Percentiles rank a stretch among this genome's conserved stretches.
These are phyloP conservation scores for Ailurus styani DNA, from an alignment of 2,113 vertebrate species.

Conservation along the genomic window DNA sequence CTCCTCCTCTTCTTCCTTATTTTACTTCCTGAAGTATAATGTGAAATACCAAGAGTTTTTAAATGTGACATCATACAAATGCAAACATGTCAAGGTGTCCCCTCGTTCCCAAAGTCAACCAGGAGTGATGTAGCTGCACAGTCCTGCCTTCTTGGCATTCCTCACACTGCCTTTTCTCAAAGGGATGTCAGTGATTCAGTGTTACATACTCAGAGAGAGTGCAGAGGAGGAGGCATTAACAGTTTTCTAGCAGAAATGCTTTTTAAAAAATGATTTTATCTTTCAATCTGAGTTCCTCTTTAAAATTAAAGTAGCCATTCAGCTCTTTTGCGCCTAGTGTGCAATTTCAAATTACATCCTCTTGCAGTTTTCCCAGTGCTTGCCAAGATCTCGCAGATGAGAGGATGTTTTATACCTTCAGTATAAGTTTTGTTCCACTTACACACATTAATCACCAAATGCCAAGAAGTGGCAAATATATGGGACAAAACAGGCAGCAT, in stretches of 20 bases:
- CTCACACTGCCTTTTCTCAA: not conserved
- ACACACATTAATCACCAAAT: slow-evolving; percentile 36
- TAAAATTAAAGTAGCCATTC: slow-evolving; percentile 41
- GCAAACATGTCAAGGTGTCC: not conserved
- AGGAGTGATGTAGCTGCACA: rapidly evolving
- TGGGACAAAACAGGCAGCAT: not conserved
- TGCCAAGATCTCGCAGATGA: slow-evolving; percentile 45
- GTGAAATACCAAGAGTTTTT: not conserved
- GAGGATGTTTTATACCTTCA: slow-evolving; percentile 35
- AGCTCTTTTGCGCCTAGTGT: not conserved
- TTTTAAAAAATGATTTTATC: not conserved
- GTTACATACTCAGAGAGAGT: not conserved
- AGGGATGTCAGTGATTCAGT: not conserved
- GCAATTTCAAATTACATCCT: slow-evolving; percentile 24
- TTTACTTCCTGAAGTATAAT: not conserved
- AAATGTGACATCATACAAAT: not conserved
- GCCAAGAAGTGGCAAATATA: slow-evolving; percentile 6
- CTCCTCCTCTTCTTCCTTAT: not conserved
- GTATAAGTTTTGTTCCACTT: slow-evolving; percentile 6
- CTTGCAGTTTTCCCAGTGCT: not conserved
- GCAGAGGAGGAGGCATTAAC: not conserved
- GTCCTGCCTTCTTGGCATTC: not conserved
- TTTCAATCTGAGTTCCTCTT: not conserved
- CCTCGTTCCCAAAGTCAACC: not conserved
- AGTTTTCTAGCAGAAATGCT: not conserved